A percentile compares a stretch with the other conserved stretches of the same genome.
These are phyloP conservation scores for Falcaria lacertinaria DNA, from an alignment of 2,888 invertebrate genomes.

Conservation along the genomic window DNA sequence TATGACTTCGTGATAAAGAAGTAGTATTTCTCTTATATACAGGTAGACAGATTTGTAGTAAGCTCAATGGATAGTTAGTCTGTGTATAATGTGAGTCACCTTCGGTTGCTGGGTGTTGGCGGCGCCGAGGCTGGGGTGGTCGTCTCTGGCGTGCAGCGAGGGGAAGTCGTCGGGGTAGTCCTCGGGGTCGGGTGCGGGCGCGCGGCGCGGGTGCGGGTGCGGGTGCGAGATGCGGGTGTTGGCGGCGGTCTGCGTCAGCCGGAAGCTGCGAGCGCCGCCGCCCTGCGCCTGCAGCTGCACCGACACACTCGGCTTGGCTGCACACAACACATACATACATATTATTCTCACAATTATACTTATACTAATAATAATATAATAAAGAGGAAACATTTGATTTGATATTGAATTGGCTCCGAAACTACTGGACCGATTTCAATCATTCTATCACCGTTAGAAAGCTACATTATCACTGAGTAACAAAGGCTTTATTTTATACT, in stretches of 20 bases:
- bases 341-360: no score
- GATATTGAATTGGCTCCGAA: no score
- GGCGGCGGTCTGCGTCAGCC: slow-evolving; percentile 59
- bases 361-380: no score
- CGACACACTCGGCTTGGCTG: slow-evolving; percentile 72
- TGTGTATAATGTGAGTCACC: slow-evolving; percentile 27
- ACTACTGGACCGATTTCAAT: no score
- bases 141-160: slow-evolving; percentile 50
- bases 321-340: slow-evolving; percentile 4
- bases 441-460: no score
- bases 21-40: no score
- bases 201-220: slow-evolving; percentile 21
- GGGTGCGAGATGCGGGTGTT: slow-evolving; percentile 54
- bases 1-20: no score
- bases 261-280: slow-evolving; percentile 68
- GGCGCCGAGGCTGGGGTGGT: slow-evolving; percentile 66
- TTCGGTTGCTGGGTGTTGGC: slow-evolving; percentile 57
- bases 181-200: slow-evolving; percentile 21
- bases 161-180: slow-evolving; percentile 34
- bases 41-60: no score
- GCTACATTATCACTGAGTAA: no score
- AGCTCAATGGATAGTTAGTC: no score
- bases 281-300: slow-evolving; percentile 72
- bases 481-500: no score
- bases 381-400: no score